Conservation (phyloP, 2,797 vertebrate genomes). For the Bucorvus abyssinicus region DNA sequence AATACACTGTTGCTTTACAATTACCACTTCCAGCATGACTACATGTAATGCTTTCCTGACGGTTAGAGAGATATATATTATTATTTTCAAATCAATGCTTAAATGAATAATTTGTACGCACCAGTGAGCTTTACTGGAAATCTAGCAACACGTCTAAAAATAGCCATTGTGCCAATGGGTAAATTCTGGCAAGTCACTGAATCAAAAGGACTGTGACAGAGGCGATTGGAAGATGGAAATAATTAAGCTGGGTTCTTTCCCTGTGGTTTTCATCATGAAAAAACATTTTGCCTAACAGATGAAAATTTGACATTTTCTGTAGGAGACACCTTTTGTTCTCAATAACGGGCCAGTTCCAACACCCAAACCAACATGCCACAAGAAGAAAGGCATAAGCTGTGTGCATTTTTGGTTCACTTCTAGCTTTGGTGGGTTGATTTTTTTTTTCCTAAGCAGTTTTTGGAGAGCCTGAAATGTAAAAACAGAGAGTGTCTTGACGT, state of each 20-base stretch:
- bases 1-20: conserved; percentile 24
- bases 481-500: neutral
- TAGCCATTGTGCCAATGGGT: conserved; percentile 65
- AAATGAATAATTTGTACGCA: conserved; percentile 70
- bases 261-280: conserved; percentile 19
- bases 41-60: conserved; percentile 42
- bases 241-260: conserved; percentile 55
- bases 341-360: conserved; percentile 27
- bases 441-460: neutral
- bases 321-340: conserved; percentile 22
- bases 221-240: conserved; percentile 57
- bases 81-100: conserved; percentile 70
- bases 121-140: conserved; percentile 59
- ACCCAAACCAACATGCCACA: conserved; percentile 29
- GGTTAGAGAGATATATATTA: conserved; percentile 35
- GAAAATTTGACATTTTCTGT: conserved; percentile 14
- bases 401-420: neutral
- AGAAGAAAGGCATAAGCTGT: conserved; percentile 48
- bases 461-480: neutral
- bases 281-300: conserved; percentile 7
- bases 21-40: conserved; percentile 50
- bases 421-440: neutral
- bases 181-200: conserved; percentile 67
- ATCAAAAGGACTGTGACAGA: conserved; percentile 69
- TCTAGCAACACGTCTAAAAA: conserved; percentile 68